phyloP scores from a whole-genome alignment of 2,888 invertebrate species.

The Bombyx huttoni region DNA sequence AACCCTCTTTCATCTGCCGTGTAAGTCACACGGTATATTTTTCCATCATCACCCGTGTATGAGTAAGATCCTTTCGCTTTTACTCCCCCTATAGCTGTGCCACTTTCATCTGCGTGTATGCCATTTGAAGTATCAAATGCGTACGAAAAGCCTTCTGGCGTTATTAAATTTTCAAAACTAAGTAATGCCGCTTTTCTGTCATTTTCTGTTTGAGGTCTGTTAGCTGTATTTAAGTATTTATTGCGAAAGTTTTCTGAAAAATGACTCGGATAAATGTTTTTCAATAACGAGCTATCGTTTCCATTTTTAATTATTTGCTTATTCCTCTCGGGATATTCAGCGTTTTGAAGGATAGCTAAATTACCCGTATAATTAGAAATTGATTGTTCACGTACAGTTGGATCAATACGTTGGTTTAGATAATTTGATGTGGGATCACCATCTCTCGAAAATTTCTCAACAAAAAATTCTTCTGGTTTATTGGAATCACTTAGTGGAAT shows the following conservation, averaged over 20 bases:
- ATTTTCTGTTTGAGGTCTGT: slow-evolving; percentile 29
- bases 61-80: slow-evolving; percentile 48
- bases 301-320: too few relatives aligned
- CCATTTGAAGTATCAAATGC: slow-evolving; percentile 54
- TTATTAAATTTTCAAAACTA: slow-evolving; percentile 34
- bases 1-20: slow-evolving; percentile 59
- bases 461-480: too few relatives aligned
- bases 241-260: background rate
- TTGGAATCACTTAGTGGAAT: background rate
- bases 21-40: slow-evolving; percentile 39
- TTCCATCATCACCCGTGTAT: slow-evolving; percentile 54
- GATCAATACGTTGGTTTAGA: too few relatives aligned
- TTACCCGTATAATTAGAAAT: too few relatives aligned
- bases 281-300: background rate
- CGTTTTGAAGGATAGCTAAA: too few relatives aligned
- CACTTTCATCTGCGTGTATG: slow-evolving; percentile 49
- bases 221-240: background rate
- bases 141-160: slow-evolving; percentile 42
- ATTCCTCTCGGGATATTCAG: too few relatives aligned
- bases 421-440: too few relatives aligned
- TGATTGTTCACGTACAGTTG: too few relatives aligned
- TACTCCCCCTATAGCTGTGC: slow-evolving; percentile 36
- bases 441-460: too few relatives aligned
- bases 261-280: background rate
- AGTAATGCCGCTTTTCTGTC: slow-evolving; percentile 41